phyloP scores from a whole-genome alignment of 2,113 vertebrate genomes.

The Colinus virginianus region DNA sequence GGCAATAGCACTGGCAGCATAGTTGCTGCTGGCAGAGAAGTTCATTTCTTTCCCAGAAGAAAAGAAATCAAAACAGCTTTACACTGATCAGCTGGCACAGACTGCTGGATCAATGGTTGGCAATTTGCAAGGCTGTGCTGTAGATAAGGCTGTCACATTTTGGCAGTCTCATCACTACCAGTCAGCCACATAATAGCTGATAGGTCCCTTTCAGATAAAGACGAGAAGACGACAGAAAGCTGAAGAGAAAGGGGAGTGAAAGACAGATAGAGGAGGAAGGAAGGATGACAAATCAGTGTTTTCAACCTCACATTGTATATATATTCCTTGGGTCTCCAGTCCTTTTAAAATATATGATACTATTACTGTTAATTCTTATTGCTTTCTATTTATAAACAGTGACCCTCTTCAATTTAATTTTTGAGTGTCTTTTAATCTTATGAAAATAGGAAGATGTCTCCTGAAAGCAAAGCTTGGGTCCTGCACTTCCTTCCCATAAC shows the following conservation, averaged over 20 bases:
- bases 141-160: constrained; percentile 78
- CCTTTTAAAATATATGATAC: neutral
- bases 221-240: constrained; percentile 53
- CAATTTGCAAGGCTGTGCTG: constrained; percentile 76
- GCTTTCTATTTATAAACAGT: neutral
- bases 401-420: neutral
- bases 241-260: constrained; percentile 40
- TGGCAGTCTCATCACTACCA: constrained; percentile 72
- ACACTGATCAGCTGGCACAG: constrained; percentile 67
- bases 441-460: neutral
- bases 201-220: constrained; percentile 62
- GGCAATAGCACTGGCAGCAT: constrained; percentile 48
- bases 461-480: neutral
- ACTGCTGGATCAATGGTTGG: constrained; percentile 72
- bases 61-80: constrained; percentile 69
- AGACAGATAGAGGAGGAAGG: constrained; percentile 9
- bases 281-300: constrained; percentile 1
- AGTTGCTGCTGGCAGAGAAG: constrained; percentile 36
- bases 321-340: neutral
- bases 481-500: neutral
- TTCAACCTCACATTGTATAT: neutral
- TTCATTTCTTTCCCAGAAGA: constrained; percentile 70
- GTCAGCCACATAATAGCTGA: constrained; percentile 75
- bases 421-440: neutral
- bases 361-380: neutral